Evolutionary conservation across 1,140 invertebrate species (phyloP).

Genomic region (Portunus trituberculatus): DNA sequence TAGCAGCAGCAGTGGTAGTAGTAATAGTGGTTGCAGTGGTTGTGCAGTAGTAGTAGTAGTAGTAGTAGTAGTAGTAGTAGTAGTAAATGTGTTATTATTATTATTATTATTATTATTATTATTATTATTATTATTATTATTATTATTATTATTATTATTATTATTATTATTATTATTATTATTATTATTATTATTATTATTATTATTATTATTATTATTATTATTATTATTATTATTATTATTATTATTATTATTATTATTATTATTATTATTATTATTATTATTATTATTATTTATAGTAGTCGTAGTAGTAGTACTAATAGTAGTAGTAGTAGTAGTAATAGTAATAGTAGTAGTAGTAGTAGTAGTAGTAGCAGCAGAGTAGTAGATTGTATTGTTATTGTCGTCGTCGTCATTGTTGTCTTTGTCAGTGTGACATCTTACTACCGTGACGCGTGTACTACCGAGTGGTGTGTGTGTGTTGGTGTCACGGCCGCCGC

Average conservation of each 20-base stretch:
- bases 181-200: background rate
- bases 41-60: too few relatives aligned
- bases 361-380: background rate
- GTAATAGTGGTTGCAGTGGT: too few relatives aligned
- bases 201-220: background rate
- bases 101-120: too few relatives aligned
- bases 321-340: conserved; percentile 43
- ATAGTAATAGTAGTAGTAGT: conserved; percentile 4
- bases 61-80: too few relatives aligned
- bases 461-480: too few relatives aligned
- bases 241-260: background rate
- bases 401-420: background rate
- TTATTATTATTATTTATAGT: background rate
- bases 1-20: too few relatives aligned
- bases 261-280: background rate
- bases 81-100: too few relatives aligned
- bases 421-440: too few relatives aligned
- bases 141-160: background rate
- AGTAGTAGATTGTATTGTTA: background rate
- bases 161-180: background rate
- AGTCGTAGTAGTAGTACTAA: conserved; percentile 38
- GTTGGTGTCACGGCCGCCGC: too few relatives aligned
- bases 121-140: too few relatives aligned
- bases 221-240: background rate
- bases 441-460: too few relatives aligned